Base-by-base conservation (phyloP, 2,113 vertebrate genomes). In the Hepsetus odoe region DNA sequence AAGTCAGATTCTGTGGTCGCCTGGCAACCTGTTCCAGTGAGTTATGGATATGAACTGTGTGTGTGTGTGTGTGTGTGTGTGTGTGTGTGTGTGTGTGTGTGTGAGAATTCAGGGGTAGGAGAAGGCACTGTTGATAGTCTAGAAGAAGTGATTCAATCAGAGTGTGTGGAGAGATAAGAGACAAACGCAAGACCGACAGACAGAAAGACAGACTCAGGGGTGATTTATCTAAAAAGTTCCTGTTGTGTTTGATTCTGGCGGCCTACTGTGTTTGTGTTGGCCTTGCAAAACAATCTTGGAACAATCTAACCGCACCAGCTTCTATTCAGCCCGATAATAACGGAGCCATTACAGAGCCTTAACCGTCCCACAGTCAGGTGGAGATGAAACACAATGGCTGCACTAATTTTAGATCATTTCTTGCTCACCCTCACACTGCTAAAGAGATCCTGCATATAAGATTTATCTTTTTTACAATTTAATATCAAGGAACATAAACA, bases 1-100 rank as follows among this genome's bases (percentile, higher is more conserved):
- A 72, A 18, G 13, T 61, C 62, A 71, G 38, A 67, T 58, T 64
- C 18, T 38, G 40, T 16, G 44, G 62, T 77, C 65, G 58, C 40
- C 53, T 77, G 18, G 75, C 46, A 71, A 71, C 44, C n/a, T 49
- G 26, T 32, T 70, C 16, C 67, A 30, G 42, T 51, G 44, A 12
- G 22, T 7, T 71, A 20, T 44, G 35, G 38, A 30, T 24, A 12
- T 77, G 32, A 77, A 64, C 35, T 10, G 14, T 20, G 14, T n/a
- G 30, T 64, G 30, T 64, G 16, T 64, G 30, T 13, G 11, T 65
- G 16, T 53, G 32, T 24, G 13, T 8, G 44, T 49, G 14, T 64
- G 40, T 59, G 22, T 61, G 20, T n/a, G 44, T 33, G 16, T 32
- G 32, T 13, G 5, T 8, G 20, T 51, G 22, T 49, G 44, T 61